Base-by-base conservation (phyloP, 2,888 invertebrate species). In the Sphaerophoria taeniata region DNA sequence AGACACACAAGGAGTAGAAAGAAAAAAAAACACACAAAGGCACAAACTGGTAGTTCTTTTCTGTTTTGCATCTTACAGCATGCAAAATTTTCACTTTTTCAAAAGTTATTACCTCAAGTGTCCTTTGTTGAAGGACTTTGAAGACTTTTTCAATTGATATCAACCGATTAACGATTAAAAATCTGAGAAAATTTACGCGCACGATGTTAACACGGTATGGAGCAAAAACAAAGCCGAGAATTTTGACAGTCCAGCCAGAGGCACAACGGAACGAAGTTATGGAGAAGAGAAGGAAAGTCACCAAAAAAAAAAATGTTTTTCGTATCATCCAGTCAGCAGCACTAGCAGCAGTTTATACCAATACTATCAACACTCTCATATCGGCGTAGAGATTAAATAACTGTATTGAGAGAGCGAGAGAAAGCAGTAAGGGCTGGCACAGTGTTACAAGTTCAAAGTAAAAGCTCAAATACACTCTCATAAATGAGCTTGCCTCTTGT, bases 161-260 rank as follows among this genome's bases (percentile, higher is more conserved):
- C 58, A 63, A 63, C 43, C 53, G 53, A 70, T 71, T 61, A 33
- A 63, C 51, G 47, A 76, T 76, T 47, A 53, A 76, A 85, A 73
- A 69, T 81, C 34, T 69, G 76, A 55, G 53, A 70, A 76, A 85
- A 85, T 63, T 73, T 69, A 85, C 85, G 85, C 85, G 85, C 85
- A 85, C 85, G 85, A 85, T 76, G 85, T 85, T 85, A 85, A 85
- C 85, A 85, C 85, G 81, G 76, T 81, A 34, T 73, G 45, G 61
- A 72, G 85, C 73, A 85, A 85, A 85, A 85, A 85, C 85, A 85
- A 85, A 85, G 81, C 85, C 85, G 73, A 85, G 70, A 81, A 85
- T 85, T 85, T 85, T 85, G 85, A 85, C 85, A 85, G 81, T 81
- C 39, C 6, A 39, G 9, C 85, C 69, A 33, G 51, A 71, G 72